These are phyloP conservation scores for Eidolon helvum DNA, from an alignment of 2,113 vertebrate species.

Conservation along the genomic window DNA sequence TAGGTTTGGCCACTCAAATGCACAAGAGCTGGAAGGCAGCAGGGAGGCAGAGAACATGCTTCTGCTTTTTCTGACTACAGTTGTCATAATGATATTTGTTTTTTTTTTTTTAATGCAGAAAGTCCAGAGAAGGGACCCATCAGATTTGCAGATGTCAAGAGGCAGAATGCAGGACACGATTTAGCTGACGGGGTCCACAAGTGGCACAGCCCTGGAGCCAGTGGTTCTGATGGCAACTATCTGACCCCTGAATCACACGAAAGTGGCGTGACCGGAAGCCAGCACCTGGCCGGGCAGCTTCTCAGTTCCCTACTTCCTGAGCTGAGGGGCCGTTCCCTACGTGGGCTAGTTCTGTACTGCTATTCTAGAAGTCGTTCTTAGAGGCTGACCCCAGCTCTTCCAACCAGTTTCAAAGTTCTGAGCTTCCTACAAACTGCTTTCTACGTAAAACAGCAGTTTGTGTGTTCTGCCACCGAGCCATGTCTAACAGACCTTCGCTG, in stretches of 20 bases:
- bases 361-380: not conserved
- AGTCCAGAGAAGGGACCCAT: not conserved
- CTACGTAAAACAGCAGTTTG: not conserved
- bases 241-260: not conserved
- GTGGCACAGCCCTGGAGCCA: not conserved
- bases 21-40: too few relatives aligned
- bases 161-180: not conserved
- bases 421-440: not conserved
- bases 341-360: not conserved
- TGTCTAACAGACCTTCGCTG: not conserved
- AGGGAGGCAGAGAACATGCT: not conserved
- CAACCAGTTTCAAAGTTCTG: not conserved
- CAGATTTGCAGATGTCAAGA: not conserved
- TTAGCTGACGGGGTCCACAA: not conserved
- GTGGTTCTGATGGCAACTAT: not conserved
- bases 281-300: not conserved
- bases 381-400: not conserved
- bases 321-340: fast-evolving
- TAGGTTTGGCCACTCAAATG: not conserved
- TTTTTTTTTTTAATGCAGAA: not conserved
- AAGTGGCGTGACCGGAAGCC: not conserved
- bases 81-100: not conserved
- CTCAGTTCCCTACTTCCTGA: not conserved
- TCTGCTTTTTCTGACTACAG: not conserved
- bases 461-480: not conserved